Evolutionary conservation across 2,113 vertebrate genomes (phyloP).

Genomic region (Physeter macrocephalus): DNA sequence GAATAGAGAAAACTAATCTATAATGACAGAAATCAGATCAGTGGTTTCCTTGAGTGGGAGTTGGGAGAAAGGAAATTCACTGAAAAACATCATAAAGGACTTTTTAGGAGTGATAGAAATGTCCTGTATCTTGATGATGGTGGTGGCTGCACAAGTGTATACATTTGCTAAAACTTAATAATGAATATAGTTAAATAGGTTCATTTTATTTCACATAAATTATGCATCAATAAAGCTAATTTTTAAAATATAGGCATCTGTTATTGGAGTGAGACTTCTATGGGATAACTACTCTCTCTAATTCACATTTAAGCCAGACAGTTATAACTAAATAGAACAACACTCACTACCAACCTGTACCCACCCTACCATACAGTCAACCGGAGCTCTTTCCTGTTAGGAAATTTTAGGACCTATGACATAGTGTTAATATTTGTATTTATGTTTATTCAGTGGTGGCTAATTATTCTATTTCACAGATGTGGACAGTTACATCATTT

Average conservation of each 20-base stretch:
- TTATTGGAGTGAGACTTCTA: not conserved
- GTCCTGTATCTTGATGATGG: not conserved
- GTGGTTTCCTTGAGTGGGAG: not conserved
- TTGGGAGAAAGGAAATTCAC: not conserved
- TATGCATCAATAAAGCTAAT: not conserved
- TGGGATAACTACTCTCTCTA: not conserved
- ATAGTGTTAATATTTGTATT: constrained; percentile 49
- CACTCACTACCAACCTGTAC: not conserved
- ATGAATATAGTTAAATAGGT: not conserved
- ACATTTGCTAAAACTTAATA: not conserved
- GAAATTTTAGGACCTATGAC: constrained; percentile 23
- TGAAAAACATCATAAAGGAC: not conserved
- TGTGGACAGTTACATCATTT: constrained; percentile 43
- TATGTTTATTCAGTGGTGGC: constrained; percentile 31
- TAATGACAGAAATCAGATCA: not conserved
- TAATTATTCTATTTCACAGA: constrained; percentile 65
- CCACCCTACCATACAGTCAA: not conserved
- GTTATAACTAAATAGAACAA: not conserved
- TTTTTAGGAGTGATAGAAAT: not conserved
- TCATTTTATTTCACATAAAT: not conserved
- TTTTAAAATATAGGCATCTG: not conserved
- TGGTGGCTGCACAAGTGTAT: not conserved
- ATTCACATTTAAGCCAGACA: not conserved
- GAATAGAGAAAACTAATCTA: not conserved
- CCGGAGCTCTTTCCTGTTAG: not conserved